Base-by-base conservation (phyloP, 2,888 invertebrate species). In the Drosophila flavopinicola region DNA sequence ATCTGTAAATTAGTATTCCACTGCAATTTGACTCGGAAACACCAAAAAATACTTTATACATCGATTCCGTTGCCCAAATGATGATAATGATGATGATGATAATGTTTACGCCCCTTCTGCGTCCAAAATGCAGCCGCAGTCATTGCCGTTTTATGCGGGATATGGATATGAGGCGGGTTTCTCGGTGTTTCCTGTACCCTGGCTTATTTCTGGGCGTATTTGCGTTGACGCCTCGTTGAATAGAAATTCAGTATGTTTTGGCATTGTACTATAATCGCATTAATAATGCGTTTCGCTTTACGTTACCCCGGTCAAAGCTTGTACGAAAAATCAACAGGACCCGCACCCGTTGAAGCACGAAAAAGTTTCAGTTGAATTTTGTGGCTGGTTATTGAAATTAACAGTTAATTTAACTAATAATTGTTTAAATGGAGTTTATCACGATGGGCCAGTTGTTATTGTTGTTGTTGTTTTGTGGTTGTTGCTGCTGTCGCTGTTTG, bases 1-100 rank as follows among this genome's bases (percentile, higher is more conserved):
- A 85, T 83, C 75, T 87, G 75, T 78, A 85, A 85, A 87, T 83
- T 85, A 85, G 85, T 83, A 87, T 85, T 83, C 83, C 73, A 66
- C 51, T 87, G 87, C 87, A 87, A 83, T 87, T 83, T 83, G 83
- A 73, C 61, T 68, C 71, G 83, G 57, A 85, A 75, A 71, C 69
- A 75, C 59, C 63, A 76, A 71, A 76, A 76, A 68, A 78, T 66
- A 61, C 71, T 66, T 68, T 63, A 66, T 66, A 74, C 66, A 76
- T 78, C 74, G 64, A 78, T 78, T 76, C 66, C 70, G 70, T 30
- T 64, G 52, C 37, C 52, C 47, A 58, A 33, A 38, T 47, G 42
- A 42, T 60, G 61, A 51, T 80, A 52, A 30, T 52, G 42, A 42
- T 39, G 41, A 13, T 52, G 17, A 32, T 45, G 48, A 47, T 57